phyloP scores from a whole-genome alignment of 2,888 invertebrate species.

The Pheosia tremula region DNA sequence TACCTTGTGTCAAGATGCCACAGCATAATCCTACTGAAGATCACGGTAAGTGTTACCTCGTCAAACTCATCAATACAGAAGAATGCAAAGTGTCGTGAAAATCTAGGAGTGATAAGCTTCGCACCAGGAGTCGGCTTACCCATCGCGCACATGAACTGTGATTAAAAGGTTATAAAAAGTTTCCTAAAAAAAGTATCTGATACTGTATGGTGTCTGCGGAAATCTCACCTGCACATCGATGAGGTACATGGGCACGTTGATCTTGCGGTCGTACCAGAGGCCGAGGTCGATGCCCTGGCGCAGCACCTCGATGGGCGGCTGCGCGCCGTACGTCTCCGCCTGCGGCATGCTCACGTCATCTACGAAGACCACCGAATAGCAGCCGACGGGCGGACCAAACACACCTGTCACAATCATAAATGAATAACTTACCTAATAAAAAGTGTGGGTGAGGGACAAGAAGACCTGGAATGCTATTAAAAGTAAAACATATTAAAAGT shows the following conservation, averaged over 20 bases:
- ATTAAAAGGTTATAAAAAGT: not conserved
- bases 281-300: conserved; percentile 96
- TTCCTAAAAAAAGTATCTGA: not conserved
- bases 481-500: no score
- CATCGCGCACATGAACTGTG: conserved; percentile 93
- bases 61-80: conserved; percentile 95
- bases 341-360: conserved; percentile 99
- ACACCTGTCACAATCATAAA: conserved; percentile 83
- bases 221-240: conserved; percentile 91
- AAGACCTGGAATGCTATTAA: no score
- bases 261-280: conserved; percentile 95
- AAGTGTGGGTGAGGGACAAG: not conserved
- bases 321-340: conserved; percentile 95
- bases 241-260: conserved; percentile 90
- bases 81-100: conserved; percentile 94
- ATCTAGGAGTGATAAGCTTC: conserved; percentile 93
- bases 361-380: conserved; percentile 95
- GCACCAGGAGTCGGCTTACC: conserved; percentile 91
- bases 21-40: conserved; percentile 95
- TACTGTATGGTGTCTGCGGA: not conserved
- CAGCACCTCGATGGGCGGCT: conserved; percentile 96
- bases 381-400: conserved; percentile 96
- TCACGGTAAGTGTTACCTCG: conserved; percentile 91
- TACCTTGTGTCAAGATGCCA: conserved; percentile 98
- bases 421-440: not conserved